Evolutionary conservation across 2,113 vertebrate genomes (phyloP), one percentile per base, ranked within the genome.

Genomic region (Toxotes chatareus): DNA sequence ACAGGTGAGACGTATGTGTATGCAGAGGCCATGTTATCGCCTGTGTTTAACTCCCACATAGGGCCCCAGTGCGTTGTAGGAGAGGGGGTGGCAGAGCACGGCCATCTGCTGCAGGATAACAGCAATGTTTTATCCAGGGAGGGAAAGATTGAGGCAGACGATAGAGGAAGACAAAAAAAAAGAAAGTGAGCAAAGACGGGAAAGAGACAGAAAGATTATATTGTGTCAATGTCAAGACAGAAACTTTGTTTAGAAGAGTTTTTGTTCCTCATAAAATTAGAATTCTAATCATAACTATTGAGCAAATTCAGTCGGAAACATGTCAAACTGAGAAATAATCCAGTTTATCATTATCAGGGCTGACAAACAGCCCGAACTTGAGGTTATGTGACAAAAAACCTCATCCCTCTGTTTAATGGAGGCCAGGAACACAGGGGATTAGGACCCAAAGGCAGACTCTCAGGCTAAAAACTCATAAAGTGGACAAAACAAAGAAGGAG

Each of bases 61-160:
- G 49, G 36, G 71, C 72, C 80, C 82, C 75, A 1, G 85, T 76
- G 80, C 68, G 84, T 76, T 80, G 72, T 86, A 78, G 88, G 84
- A 82, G 80, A 70, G 78, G 86, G 83, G 82, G 79, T 75, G 83
- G 78, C 61, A 65, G 79, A 74, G 44, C 78, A 8, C 71, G 53
- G 83, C 88, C 85, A 92, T 90, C 86, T 92, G 90, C 83, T 74
- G 82, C 79, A 71, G 42, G 71, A 62, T 42, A 67, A 60, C 80
- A 47, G 53, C 64, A n/a, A 42, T 51, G 77, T 69, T 82, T 72
- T 34, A 67, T 73, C 80, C 5, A 6, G 38, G 56, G 73, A 84
- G 76, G 34, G 59, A 42, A 46, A 32, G 78, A 73, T 53, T 6
- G 74, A 70, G 67, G 42, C 40, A 57, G 47, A 19, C 27, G 51